Percentiles rank a stretch among this genome's conserved stretches.
Conservation (phyloP, 2,113 vertebrate genomes). For the Sinocyclocheilus grahami region DNA sequence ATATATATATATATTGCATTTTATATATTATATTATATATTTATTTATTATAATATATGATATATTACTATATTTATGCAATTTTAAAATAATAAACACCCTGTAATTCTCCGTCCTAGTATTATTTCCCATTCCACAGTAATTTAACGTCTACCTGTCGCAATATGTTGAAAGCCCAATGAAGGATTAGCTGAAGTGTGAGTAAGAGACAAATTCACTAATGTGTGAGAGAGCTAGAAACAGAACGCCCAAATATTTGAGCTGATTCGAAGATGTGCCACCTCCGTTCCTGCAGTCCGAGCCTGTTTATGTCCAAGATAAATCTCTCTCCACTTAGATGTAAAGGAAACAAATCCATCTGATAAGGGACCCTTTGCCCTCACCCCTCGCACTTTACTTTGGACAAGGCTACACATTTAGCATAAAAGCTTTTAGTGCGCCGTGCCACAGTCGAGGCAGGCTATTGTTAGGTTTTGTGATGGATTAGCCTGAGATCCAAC, state of each 20-base stretch:
- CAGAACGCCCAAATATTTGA: constrained; percentile 62
- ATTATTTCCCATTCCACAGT: not conserved
- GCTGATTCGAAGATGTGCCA: constrained; percentile 48
- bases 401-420: constrained; percentile 74
- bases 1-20: too few species aligned
- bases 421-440: constrained; percentile 82
- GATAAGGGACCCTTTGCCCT: constrained; percentile 69
- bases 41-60: too few species aligned
- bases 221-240: constrained; percentile 55
- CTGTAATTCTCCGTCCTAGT: not conserved
- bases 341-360: constrained; percentile 77
- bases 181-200: constrained; percentile 34
- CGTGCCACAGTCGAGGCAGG: constrained; percentile 74
- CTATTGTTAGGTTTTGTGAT: constrained; percentile 83
- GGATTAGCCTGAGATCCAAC: constrained; percentile 74
- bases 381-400: constrained; percentile 61
- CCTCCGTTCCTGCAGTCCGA: not conserved
- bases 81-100: not conserved
- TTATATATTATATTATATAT: too few species aligned
- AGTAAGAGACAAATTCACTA: constrained; percentile 33
- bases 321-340: constrained; percentile 70
- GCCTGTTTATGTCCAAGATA: constrained; percentile 71
- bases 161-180: not conserved
- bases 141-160: not conserved
- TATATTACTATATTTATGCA: not conserved